Evolutionary conservation across 2,888 invertebrate genomes (phyloP).

Genomic region (Lamellibrachia columna): DNA sequence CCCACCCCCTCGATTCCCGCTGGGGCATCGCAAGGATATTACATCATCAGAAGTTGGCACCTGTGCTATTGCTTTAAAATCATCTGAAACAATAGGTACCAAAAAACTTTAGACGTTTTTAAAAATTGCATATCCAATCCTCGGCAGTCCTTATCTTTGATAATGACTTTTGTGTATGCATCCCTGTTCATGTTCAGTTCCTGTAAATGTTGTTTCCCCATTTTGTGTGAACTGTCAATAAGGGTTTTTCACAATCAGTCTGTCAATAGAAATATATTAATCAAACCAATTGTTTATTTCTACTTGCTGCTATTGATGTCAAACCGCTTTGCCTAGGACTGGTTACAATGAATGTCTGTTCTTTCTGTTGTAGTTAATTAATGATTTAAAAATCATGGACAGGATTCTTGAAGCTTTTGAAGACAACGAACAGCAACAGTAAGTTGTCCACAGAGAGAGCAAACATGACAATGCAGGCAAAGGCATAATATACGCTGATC

Average conservation of each 20-base stretch:
- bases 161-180: too few species aligned
- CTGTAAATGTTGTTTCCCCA: neutral
- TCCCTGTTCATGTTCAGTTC: neutral
- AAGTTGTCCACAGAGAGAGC: conserved; percentile 66
- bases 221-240: neutral
- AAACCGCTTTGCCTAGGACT: neutral
- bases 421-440: conserved; percentile 81
- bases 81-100: too few species aligned
- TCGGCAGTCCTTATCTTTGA: too few species aligned
- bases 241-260: neutral
- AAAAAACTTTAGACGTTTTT: too few species aligned
- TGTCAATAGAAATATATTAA: neutral
- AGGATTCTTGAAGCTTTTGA: conserved; percentile 85
- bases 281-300: neutral
- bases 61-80: too few species aligned
- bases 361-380: conserved; percentile 74
- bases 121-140: too few species aligned
- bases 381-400: conserved; percentile 81
- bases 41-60: too few species aligned
- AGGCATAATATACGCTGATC: neutral
- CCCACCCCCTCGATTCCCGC: too few species aligned
- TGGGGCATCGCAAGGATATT: too few species aligned
- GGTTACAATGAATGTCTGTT: neutral
- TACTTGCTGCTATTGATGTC: neutral
- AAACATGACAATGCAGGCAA: neutral